Conservation (phyloP, 2,888 invertebrate species). For the Polyommatus iphigenia region DNA sequence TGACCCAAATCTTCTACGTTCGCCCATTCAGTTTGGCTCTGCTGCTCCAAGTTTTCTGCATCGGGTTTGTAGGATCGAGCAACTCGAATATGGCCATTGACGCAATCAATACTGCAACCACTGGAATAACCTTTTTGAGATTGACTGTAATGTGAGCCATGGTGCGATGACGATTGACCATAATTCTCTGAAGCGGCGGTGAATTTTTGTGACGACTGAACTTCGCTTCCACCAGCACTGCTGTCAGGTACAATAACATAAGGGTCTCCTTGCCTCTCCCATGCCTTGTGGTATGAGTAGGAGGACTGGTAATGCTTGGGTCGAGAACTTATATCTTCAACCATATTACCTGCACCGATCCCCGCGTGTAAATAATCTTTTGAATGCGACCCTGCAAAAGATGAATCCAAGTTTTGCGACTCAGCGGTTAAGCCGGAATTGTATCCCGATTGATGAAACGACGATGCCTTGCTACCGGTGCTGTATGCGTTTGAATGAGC, state of each 20-base stretch:
- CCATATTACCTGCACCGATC: slow-evolving; percentile 45
- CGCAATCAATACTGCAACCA: slow-evolving; percentile 52
- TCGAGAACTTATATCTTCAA: slow-evolving; percentile 50
- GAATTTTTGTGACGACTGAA: slow-evolving; percentile 55
- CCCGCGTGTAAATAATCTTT: slow-evolving; percentile 31
- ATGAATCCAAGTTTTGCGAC: slow-evolving; percentile 43
- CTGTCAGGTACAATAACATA: slow-evolving; percentile 67
- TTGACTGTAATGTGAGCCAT: slow-evolving; percentile 54
- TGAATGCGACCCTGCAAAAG: slow-evolving; percentile 28
- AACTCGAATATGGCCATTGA: slow-evolving; percentile 54
- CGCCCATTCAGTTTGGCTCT: slow-evolving; percentile 43
- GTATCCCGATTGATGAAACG: slow-evolving; percentile 51
- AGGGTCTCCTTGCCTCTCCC: slow-evolving; percentile 76
- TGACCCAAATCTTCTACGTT: slow-evolving; percentile 46
- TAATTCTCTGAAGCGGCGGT: slow-evolving; percentile 49
- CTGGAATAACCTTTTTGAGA: slow-evolving; percentile 49
- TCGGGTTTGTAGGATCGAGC: slow-evolving; percentile 54
- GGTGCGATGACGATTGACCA: slow-evolving; percentile 51
- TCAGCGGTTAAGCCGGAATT: slow-evolving; percentile 44
- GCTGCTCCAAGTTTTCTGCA: slow-evolving; percentile 48
- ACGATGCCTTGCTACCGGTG: slow-evolving; percentile 50
- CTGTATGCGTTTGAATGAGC: slow-evolving; percentile 49
- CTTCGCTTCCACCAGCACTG: slow-evolving; percentile 42
- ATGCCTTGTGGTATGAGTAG: slow-evolving; percentile 75
- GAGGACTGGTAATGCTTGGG: slow-evolving; percentile 75